These are phyloP conservation scores for Cryptotis parvus DNA, from an alignment of 2,113 vertebrate species.

Conservation along the genomic window DNA sequence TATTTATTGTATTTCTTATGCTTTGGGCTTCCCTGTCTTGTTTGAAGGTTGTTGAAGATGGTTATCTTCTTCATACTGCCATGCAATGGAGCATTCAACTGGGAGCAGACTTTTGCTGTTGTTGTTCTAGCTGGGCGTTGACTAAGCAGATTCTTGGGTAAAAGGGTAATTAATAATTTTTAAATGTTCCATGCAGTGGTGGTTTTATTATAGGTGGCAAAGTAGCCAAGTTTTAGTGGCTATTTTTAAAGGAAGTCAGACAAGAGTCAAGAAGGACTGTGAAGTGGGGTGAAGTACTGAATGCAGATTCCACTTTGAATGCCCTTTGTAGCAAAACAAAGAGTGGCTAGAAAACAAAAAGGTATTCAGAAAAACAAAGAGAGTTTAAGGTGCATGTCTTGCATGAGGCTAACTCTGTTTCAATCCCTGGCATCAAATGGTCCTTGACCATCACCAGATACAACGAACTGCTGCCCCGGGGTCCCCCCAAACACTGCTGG, in stretches of 20 bases:
- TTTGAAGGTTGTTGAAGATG: neutral
- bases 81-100: neutral
- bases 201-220: neutral
- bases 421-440: too few relatives aligned
- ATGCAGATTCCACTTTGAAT: constrained; percentile 1
- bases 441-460: too few relatives aligned
- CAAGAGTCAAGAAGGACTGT: neutral
- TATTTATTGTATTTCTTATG: neutral
- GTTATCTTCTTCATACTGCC: neutral
- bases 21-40: neutral
- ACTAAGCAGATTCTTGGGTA: neutral
- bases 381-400: too few relatives aligned
- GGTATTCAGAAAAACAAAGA: too few relatives aligned
- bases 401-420: too few relatives aligned
- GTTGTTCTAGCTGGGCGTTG: neutral
- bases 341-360: neutral
- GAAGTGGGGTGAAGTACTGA: neutral
- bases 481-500: too few relatives aligned
- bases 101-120: neutral
- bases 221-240: neutral
- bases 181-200: neutral
- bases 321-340: neutral
- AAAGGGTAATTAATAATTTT: neutral
- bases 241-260: neutral
- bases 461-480: too few relatives aligned